Evolutionary conservation across 2,113 vertebrate species (phyloP).

Genomic region (Upupa epops): DNA sequence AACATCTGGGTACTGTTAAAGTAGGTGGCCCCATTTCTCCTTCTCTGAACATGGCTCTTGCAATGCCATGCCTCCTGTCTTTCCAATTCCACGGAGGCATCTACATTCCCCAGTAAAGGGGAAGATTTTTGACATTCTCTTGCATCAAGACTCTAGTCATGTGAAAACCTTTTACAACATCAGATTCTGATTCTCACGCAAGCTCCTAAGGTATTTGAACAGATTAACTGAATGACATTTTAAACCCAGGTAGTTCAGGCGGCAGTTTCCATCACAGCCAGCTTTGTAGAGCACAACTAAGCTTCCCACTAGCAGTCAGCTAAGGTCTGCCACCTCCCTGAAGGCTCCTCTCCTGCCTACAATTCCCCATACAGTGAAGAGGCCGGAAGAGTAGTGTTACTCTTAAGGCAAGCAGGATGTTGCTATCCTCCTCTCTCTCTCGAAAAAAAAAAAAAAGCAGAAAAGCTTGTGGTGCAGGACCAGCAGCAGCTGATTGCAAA

Average conservation of each 20-base stretch:
- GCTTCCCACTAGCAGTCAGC: not conserved
- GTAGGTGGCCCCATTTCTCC: not conserved
- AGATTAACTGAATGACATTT: conserved; percentile 35
- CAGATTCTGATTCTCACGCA: conserved; percentile 6
- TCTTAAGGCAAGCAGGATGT: not conserved
- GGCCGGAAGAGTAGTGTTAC: not conserved
- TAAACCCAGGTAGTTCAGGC: not conserved
- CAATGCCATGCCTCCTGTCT: not conserved
- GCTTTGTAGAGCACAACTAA: not conserved
- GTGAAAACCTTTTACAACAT: conserved; percentile 18
- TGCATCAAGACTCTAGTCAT: not conserved
- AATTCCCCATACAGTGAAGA: not conserved
- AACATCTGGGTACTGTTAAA: not conserved
- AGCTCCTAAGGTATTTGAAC: not conserved
- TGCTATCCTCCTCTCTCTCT: not conserved
- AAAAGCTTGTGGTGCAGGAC: not conserved
- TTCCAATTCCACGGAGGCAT: not conserved
- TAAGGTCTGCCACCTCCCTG: not conserved
- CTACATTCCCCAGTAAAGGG: not conserved
- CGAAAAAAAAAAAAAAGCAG: not conserved
- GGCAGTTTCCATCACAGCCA: not conserved
- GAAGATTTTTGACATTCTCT: not conserved
- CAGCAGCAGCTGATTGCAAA: not conserved
- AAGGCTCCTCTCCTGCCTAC: not conserved
- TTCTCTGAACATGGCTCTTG: not conserved